These are phyloP conservation scores for Orthonyx spaldingii DNA, from an alignment of 2,113 vertebrate species.

Conservation along the genomic window DNA sequence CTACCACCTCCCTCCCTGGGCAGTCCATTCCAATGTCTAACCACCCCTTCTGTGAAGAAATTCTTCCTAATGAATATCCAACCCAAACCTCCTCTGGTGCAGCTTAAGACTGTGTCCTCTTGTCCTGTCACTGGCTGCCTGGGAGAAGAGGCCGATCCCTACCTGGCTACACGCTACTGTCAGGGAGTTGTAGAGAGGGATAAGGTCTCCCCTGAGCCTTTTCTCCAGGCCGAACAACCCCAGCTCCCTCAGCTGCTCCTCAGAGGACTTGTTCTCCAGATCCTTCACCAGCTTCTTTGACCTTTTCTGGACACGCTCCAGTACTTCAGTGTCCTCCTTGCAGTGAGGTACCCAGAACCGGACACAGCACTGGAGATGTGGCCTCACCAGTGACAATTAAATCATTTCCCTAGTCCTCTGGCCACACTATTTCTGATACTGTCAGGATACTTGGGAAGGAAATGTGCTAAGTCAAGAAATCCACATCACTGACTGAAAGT, in stretches of 20 bases:
- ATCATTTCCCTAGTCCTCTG: no score
- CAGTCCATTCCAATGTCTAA: background rate
- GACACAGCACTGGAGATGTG: accelerated
- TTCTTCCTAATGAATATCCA: background rate
- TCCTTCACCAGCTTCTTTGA: accelerated
- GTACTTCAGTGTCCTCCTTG: background rate
- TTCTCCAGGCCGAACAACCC: background rate
- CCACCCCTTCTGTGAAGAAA: background rate
- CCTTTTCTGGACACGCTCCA: background rate
- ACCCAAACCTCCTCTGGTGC: background rate
- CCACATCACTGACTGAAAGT: background rate
- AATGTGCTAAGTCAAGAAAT: background rate
- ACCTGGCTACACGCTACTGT: no score
- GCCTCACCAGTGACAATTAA: background rate
- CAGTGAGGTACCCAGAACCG: background rate
- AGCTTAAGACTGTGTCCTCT: background rate
- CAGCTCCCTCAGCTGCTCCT: background rate
- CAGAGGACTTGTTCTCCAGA: background rate
- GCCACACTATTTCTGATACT: background rate
- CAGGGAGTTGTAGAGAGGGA: background rate
- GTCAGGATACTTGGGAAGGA: background rate
- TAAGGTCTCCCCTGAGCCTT: no score
- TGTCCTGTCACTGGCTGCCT: accelerated
- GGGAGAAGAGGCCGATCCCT: accelerated
- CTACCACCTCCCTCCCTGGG: no score